phyloP scores from a whole-genome alignment of 2,888 invertebrate species.

The Lumbricus terrestris region DNA sequence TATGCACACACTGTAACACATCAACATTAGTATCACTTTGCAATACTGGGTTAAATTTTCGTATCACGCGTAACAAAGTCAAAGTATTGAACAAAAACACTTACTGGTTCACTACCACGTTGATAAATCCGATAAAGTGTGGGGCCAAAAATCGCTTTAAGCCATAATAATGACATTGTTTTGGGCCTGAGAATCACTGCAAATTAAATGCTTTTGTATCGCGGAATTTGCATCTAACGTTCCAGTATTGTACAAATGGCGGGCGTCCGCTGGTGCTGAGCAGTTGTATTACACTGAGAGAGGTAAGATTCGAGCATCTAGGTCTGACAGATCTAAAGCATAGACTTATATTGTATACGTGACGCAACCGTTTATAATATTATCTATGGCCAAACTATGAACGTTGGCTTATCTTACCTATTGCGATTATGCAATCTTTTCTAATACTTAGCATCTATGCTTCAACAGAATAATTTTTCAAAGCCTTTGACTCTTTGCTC shows the following conservation, averaged over 20 bases:
- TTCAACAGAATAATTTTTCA: no score
- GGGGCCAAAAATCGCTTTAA: slow-evolving; percentile 10
- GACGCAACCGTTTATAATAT: no score
- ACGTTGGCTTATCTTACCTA: neutral
- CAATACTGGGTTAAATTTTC: neutral
- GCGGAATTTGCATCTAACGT: neutral
- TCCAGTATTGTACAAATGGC: neutral
- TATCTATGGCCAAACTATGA: no score
- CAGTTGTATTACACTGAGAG: neutral
- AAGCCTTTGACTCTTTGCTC: no score
- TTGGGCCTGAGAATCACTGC: neutral
- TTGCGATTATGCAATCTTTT: neutral
- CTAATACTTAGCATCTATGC: no score
- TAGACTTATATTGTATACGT: no score
- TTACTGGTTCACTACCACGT: neutral
- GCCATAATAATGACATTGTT: neutral
- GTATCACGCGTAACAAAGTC: neutral
- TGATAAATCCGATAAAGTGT: slow-evolving; percentile 12
- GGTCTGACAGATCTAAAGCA: neutral
- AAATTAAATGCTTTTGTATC: neutral
- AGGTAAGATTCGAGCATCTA: neutral
- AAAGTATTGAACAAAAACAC: neutral
- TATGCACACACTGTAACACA: neutral
- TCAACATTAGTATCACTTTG: neutral
- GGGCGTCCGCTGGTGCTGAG: neutral